phyloP scores from a whole-genome alignment of 2,113 vertebrate species.

The Paramisgurnus dabryanus region DNA sequence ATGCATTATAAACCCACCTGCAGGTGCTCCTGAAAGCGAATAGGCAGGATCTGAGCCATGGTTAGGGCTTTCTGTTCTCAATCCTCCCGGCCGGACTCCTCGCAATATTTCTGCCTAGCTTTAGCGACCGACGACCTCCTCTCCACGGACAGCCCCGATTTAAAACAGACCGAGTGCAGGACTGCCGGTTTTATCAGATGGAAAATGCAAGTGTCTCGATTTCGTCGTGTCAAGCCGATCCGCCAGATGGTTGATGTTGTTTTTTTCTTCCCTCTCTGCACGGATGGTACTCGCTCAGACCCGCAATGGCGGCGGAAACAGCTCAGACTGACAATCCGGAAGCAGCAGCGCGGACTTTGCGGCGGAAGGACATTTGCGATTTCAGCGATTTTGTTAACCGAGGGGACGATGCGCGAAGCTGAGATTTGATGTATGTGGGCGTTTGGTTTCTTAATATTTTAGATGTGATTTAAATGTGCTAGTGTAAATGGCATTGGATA shows the following conservation, averaged over 20 bases:
- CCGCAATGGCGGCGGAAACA: constrained; percentile 94
- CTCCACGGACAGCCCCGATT: constrained; percentile 54
- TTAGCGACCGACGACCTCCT: constrained; percentile 78
- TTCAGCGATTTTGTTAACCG: constrained; percentile 13
- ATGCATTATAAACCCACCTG: constrained; percentile 70
- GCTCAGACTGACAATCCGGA: constrained; percentile 79
- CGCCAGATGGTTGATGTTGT: constrained; percentile 46
- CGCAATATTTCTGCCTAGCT: constrained; percentile 61
- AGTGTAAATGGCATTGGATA: not conserved
- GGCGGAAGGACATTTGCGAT: constrained; percentile 78
- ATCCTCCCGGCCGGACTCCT: constrained; percentile 65
- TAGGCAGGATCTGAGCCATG: constrained; percentile 97
- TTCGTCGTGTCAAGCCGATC: constrained; percentile 30
- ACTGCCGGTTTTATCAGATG: not conserved
- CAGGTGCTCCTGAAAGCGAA: constrained; percentile 97
- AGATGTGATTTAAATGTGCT: not conserved
- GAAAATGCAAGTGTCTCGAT: constrained; percentile 5
- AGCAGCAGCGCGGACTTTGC: constrained; percentile 76
- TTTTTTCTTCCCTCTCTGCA: constrained; percentile 63
- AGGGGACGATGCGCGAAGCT: not conserved
- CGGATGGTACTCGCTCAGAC: constrained; percentile 72
- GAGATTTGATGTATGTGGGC: not conserved
- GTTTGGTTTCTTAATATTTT: not conserved
- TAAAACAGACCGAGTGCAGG: constrained; percentile 3
- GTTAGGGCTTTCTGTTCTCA: constrained; percentile 66